These are phyloP conservation scores for Pao palembangensis DNA, from an alignment of 2,113 vertebrate genomes.

Conservation along the genomic window DNA sequence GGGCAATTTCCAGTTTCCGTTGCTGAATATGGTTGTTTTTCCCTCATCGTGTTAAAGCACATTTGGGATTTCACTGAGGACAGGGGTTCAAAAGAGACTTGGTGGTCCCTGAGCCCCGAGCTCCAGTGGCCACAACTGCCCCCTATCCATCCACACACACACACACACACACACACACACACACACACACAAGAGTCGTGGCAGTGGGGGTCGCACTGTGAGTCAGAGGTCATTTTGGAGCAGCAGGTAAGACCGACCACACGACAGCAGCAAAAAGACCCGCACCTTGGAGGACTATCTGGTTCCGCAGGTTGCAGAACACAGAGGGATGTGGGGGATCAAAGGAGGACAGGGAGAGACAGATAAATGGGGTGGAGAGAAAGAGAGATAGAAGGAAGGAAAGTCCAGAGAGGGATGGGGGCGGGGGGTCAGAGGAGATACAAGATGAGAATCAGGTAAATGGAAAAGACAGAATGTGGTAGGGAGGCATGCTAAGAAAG, in stretches of 20 bases:
- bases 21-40: not conserved
- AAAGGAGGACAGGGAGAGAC: constrained; percentile 20
- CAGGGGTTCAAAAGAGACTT: constrained; percentile 42
- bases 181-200: constrained; percentile 57
- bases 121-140: constrained; percentile 29
- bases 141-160: not conserved
- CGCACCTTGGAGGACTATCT: constrained; percentile 65
- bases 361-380: constrained; percentile 1
- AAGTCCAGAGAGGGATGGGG: not conserved
- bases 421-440: not conserved
- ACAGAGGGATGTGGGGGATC: constrained; percentile 40
- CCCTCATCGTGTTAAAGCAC: constrained; percentile 8
- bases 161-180: too few relatives aligned
- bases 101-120: constrained; percentile 65
- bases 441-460: constrained; percentile 27
- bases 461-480: constrained; percentile 30
- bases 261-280: constrained; percentile 61
- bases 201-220: constrained; percentile 49
- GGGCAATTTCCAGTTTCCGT: too few relatives aligned
- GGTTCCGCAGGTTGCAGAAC: constrained; percentile 73
- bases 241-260: constrained; percentile 66
- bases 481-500: constrained; percentile 1
- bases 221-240: constrained; percentile 54
- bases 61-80: constrained; percentile 27
- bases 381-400: not conserved